Evolutionary conservation across 2,888 invertebrate species (phyloP).

Genomic region (Hermaeophaga mercurialis): DNA sequence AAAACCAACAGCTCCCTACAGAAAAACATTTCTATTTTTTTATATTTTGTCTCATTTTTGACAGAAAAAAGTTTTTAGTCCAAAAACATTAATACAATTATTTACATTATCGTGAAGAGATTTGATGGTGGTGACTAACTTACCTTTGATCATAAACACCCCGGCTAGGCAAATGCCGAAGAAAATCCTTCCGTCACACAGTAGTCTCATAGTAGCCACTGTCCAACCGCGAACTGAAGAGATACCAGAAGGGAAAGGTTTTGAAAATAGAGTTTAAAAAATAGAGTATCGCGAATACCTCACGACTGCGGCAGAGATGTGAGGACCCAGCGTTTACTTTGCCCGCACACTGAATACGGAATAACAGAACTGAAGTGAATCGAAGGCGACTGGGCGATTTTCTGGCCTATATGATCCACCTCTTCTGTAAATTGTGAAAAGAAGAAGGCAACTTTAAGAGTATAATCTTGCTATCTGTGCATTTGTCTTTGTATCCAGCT

Average conservation of each 20-base stretch:
- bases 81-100: too few species aligned
- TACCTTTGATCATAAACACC: conserved; percentile 22
- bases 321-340: conserved; percentile 16
- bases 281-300: conserved; percentile 23
- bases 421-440: conserved; percentile 30
- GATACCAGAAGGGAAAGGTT: conserved; percentile 5
- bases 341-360: conserved; percentile 25
- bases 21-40: too few species aligned
- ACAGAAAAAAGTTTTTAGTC: too few species aligned
- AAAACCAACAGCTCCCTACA: too few species aligned
- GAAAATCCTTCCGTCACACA: conserved; percentile 25
- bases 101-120: too few species aligned
- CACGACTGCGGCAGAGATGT: conserved; percentile 26
- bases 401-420: conserved; percentile 35
- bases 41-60: too few species aligned
- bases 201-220: conserved; percentile 29
- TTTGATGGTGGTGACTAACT: conserved; percentile 1
- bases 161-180: conserved; percentile 21
- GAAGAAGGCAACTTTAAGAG: conserved; percentile 22
- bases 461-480: conserved; percentile 21
- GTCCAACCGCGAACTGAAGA: conserved; percentile 15
- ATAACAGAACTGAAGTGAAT: conserved; percentile 23
- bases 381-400: conserved; percentile 19
- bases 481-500: conserved; percentile 31
- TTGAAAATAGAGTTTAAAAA: too few species aligned